Evolutionary conservation across 2,888 invertebrate species (phyloP).

Genomic region (Rhagonycha lutea): DNA sequence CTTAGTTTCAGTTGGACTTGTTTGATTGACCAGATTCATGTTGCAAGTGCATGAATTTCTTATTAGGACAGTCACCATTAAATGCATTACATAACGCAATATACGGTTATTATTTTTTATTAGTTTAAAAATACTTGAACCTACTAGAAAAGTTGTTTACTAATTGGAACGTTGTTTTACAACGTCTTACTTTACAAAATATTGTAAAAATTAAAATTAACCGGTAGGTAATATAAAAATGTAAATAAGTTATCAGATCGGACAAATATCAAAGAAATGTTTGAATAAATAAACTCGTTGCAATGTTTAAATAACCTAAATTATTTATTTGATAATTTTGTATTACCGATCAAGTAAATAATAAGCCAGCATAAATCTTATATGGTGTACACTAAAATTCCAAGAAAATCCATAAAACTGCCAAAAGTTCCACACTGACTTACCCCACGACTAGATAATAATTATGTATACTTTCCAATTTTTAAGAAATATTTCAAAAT

Average conservation of each 20-base stretch:
- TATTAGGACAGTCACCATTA: neutral
- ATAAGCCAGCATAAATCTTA: neutral
- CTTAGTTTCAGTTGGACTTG: neutral
- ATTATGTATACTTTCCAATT: neutral
- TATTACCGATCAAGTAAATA: neutral
- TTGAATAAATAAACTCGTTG: neutral
- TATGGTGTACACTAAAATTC: too few relatives aligned
- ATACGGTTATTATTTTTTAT: neutral
- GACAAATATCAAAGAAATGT: neutral
- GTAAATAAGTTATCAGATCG: neutral
- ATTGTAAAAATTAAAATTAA: neutral
- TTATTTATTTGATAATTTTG: too few relatives aligned
- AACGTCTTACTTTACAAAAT: neutral
- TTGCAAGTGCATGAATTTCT: neutral
- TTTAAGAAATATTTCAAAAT: too few relatives aligned
- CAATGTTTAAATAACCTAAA: neutral
- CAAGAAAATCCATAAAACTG: too few relatives aligned
- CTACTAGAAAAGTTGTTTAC: neutral
- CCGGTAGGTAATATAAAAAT: neutral
- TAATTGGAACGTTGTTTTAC: neutral
- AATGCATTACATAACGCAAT: neutral
- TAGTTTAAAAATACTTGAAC: neutral
- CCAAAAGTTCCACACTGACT: too few relatives aligned
- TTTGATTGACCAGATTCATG: too few relatives aligned
- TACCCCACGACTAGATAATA: too few relatives aligned